Percentiles rank a stretch among this genome's conserved stretches.
Conservation (phyloP, 64 coral and sea anemone species). For the Stichodactyla helianthus region DNA sequence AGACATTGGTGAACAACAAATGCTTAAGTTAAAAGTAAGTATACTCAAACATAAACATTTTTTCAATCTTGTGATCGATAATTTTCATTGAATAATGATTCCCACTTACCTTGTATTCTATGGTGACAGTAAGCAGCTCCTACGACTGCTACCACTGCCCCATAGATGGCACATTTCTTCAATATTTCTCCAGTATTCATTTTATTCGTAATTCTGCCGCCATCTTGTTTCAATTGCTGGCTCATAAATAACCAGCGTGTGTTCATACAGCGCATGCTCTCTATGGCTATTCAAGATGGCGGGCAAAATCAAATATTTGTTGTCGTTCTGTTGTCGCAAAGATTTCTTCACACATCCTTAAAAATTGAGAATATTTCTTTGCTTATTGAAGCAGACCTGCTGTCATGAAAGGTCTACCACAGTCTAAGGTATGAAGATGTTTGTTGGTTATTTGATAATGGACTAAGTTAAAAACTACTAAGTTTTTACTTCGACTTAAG, state of each 20-base stretch:
- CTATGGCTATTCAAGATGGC: not conserved
- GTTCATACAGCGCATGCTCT: not conserved
- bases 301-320: conserved; percentile 15
- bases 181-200: conserved; percentile 29
- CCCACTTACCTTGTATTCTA: conserved; percentile 69
- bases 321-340: not conserved
- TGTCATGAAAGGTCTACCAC: not conserved
- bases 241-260: not conserved
- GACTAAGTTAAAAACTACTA: not conserved
- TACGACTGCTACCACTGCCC: conserved; percentile 66
- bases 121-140: conserved; percentile 83
- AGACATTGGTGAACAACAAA: not conserved
- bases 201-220: not conserved
- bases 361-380: not conserved
- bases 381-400: not conserved
- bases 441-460: not conserved
- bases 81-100: not conserved
- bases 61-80: no score
- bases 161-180: conserved; percentile 73
- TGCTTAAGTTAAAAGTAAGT: no score
- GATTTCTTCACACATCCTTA: not conserved
- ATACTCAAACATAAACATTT: not conserved
- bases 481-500: not conserved
- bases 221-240: conserved; percentile 18
- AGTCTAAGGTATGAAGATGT: not conserved